These are phyloP conservation scores for Origma solitaria DNA, from an alignment of 2,113 vertebrate genomes.

Conservation along the genomic window DNA sequence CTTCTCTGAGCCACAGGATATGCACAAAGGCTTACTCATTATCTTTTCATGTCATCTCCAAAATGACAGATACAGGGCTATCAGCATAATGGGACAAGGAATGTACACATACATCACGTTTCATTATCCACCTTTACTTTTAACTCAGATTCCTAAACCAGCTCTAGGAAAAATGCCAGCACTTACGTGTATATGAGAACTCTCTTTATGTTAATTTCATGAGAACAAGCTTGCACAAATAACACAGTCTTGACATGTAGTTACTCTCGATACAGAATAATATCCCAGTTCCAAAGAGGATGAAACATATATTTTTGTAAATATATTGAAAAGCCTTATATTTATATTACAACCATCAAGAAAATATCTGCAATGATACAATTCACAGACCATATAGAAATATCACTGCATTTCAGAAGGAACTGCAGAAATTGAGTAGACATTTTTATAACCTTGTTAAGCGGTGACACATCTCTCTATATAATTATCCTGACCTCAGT, in stretches of 20 bases:
- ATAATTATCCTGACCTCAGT: not conserved
- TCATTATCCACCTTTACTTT: slow-evolving; percentile 19
- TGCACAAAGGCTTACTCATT: not conserved
- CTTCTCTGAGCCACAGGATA: not conserved
- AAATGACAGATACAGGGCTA: not conserved
- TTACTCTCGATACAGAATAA: not conserved
- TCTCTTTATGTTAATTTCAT: not conserved
- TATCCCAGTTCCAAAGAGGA: not conserved
- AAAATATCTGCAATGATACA: not conserved
- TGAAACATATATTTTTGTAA: not conserved
- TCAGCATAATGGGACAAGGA: not conserved
- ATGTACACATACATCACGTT: not conserved
- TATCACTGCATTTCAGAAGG: not conserved
- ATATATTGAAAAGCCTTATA: not conserved
- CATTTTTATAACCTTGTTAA: not conserved
- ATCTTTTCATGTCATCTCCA: slow-evolving; percentile 6
- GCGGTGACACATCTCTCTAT: not conserved
- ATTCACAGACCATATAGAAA: not conserved
- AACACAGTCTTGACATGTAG: not conserved
- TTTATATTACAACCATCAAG: not conserved
- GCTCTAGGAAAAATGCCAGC: not conserved
- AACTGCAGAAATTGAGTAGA: not conserved
- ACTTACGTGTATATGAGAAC: not conserved
- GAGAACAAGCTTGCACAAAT: not conserved
- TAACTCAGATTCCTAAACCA: not conserved